Conservation (phyloP, 2,113 vertebrate species). For the Chloroceryle aenea region DNA sequence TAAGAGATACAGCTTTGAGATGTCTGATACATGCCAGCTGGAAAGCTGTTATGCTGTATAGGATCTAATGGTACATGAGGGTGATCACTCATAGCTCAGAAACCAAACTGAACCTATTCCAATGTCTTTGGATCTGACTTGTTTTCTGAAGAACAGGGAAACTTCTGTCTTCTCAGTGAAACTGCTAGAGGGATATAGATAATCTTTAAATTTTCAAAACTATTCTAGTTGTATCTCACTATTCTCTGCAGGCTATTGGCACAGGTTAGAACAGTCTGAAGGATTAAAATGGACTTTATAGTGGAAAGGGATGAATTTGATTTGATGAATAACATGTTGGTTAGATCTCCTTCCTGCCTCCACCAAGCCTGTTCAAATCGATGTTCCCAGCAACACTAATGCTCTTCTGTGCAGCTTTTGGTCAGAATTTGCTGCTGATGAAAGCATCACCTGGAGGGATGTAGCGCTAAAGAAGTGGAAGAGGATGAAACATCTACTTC, state of each 20-base stretch:
- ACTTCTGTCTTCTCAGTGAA: neutral
- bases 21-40: neutral
- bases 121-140: neutral
- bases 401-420: neutral
- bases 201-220: neutral
- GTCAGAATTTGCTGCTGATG: constrained; percentile 8
- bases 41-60: neutral
- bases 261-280: neutral
- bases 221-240: neutral
- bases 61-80: neutral
- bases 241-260: neutral
- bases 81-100: neutral
- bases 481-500: neutral
- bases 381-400: neutral
- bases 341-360: neutral
- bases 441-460: constrained; percentile 34
- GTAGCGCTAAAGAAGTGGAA: neutral
- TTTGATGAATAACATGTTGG: neutral
- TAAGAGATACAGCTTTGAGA: neutral
- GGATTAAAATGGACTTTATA: neutral
- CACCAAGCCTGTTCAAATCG: neutral
- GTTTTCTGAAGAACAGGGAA: neutral
- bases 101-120: neutral
- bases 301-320: neutral
- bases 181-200: neutral